Base-by-base conservation (phyloP, 2,888 invertebrate species). In the Cyaniris semiargus region DNA sequence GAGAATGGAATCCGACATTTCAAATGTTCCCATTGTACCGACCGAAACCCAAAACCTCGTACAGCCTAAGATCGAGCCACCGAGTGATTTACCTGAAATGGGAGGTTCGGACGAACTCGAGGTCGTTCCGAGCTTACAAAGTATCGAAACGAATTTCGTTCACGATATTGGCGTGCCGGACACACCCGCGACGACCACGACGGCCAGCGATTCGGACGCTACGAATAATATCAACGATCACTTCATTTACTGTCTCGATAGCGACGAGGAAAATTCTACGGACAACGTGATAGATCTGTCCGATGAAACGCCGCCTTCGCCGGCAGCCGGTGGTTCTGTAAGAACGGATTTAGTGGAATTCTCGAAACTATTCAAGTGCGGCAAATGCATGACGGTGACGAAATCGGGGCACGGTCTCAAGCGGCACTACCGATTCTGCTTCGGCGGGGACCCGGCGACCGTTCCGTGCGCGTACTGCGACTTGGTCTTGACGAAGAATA, bases 201-300 rank as follows among this genome's bases (percentile, higher is more conserved):
- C 18, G 27, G 27, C 15, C 10, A 31, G 66, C 13, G 15, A 18
- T 31, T 66, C 15, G 66, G 66, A 27, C 15, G 27, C 1, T 18
- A 66, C 27, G 27, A 66, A 31, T 3, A 66, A 66, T 23, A 38
- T 66, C 18, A 76, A 66, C 60, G 76, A 70, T 66, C 66, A 66
- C 27, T 13, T 76, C 27, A 48, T 76, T 8, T 60, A 60, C 15
- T 76, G 76, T 18, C 80, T 93, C 56, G 93, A 94, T 76, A 93
- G 93, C 77, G 94, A 94, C 44, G 94, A 93, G 0, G 94, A 93
- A 3, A 85, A 82, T 38, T 44, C 81, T 0, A 81, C 78, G 18
- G 80, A 79, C 23, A 79, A 81, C 34, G 80, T 86, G 48, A 85
- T 88, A 15, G 86, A 87, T 71, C 80, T 87, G 2, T 86, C 89